phyloP scores from a whole-genome alignment of 2,797 vertebrate genomes.

The Ceryle rudis region DNA sequence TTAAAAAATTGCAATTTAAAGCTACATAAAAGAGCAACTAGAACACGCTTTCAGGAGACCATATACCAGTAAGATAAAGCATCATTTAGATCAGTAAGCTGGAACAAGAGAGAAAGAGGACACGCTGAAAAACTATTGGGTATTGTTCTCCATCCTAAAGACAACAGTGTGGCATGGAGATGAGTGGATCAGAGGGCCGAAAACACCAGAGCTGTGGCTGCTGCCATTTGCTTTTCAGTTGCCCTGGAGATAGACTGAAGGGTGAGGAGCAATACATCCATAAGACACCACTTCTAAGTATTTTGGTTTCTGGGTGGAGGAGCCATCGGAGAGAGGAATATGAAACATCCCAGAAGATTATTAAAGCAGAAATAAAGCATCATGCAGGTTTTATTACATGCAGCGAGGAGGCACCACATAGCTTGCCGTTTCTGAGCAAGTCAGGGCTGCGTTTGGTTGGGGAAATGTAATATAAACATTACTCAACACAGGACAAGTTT shows the following conservation, averaged over 20 bases:
- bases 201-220: neutral
- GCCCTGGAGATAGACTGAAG: neutral
- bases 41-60: neutral
- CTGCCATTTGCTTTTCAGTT: neutral
- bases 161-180: neutral
- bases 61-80: neutral
- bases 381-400: neutral
- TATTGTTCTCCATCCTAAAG: neutral
- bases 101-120: neutral
- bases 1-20: neutral
- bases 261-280: rapidly evolving
- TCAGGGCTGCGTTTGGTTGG: neutral
- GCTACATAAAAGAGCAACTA: neutral
- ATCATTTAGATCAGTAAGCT: neutral
- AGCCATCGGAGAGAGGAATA: neutral
- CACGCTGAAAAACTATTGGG: neutral
- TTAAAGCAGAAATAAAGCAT: neutral
- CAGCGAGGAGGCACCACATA: neutral
- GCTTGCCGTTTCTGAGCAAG: neutral
- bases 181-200: neutral
- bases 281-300: neutral
- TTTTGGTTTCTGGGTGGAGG: neutral
- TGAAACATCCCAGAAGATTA: neutral
- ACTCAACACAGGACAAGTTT: neutral
- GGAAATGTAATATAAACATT: neutral